A percentile compares a stretch with the other conserved stretches of the same genome.
Evolutionary conservation across 2,113 vertebrate species (phyloP).

Genomic region (Saiga tatarica): DNA sequence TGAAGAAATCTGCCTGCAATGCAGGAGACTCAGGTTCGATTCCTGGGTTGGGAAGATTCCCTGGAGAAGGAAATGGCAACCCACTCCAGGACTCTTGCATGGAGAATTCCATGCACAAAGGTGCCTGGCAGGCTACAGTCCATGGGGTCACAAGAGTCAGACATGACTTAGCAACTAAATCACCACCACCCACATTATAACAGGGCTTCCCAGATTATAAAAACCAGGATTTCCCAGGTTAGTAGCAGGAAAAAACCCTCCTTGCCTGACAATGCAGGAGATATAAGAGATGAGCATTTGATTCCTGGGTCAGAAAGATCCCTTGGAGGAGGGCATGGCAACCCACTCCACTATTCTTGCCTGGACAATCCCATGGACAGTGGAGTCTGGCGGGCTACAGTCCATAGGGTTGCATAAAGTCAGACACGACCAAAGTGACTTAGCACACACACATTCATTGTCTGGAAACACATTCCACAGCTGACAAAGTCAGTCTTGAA

Average conservation of each 20-base stretch:
- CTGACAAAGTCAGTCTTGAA: no score
- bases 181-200: background rate
- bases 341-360: background rate
- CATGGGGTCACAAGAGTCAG: background rate
- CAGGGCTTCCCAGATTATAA: background rate
- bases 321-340: background rate
- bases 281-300: background rate
- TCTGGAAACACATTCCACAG: no score
- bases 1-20: background rate
- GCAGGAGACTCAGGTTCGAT: background rate
- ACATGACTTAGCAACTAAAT: background rate
- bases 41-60: background rate
- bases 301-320: background rate
- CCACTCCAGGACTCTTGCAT: background rate
- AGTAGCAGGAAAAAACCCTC: background rate
- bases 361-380: background rate
- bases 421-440: background rate
- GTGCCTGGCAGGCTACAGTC: background rate
- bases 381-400: background rate
- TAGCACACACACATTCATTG: background rate
- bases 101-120: background rate
- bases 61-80: background rate
- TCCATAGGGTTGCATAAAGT: background rate
- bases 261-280: background rate
- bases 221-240: background rate